phyloP scores from a whole-genome alignment of 2,888 invertebrate genomes.

The Rutpela maculata region DNA sequence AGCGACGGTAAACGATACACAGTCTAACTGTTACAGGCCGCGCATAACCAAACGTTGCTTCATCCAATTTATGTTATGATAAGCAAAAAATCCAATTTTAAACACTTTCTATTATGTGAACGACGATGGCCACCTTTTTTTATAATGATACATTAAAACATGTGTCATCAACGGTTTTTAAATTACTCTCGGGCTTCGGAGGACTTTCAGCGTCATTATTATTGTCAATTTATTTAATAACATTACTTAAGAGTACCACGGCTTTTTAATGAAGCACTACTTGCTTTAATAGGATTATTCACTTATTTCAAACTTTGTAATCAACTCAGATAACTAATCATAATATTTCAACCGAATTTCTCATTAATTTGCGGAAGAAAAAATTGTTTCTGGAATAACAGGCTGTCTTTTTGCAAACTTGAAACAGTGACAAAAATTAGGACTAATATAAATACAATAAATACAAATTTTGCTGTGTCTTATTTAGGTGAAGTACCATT shows the following conservation, averaged over 20 bases:
- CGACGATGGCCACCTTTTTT: conserved; percentile 49
- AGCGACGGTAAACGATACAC: conserved; percentile 58
- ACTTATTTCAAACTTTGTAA: conserved; percentile 42
- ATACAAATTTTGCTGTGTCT: neutral
- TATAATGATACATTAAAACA: conserved; percentile 52
- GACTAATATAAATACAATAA: no score
- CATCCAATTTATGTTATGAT: conserved; percentile 55
- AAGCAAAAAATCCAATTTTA: conserved; percentile 59
- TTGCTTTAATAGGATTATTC: conserved; percentile 50
- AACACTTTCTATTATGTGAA: conserved; percentile 47
- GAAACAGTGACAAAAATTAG: neutral
- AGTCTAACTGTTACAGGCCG: conserved; percentile 43
- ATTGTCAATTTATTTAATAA: conserved; percentile 59
- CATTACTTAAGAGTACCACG: conserved; percentile 52
- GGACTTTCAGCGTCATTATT: conserved; percentile 55
- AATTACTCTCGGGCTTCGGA: conserved; percentile 49
- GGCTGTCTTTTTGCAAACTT: neutral
- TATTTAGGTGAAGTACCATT: neutral
- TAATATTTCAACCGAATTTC: neutral
- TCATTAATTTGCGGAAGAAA: neutral
- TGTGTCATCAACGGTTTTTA: conserved; percentile 54
- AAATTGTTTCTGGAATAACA: neutral
- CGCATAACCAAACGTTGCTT: conserved; percentile 27
- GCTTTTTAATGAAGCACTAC: conserved; percentile 53
- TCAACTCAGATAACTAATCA: conserved; percentile 28